These are phyloP conservation scores for Zonitis immaculata DNA, from an alignment of 2,888 invertebrate species.

Conservation along the genomic window DNA sequence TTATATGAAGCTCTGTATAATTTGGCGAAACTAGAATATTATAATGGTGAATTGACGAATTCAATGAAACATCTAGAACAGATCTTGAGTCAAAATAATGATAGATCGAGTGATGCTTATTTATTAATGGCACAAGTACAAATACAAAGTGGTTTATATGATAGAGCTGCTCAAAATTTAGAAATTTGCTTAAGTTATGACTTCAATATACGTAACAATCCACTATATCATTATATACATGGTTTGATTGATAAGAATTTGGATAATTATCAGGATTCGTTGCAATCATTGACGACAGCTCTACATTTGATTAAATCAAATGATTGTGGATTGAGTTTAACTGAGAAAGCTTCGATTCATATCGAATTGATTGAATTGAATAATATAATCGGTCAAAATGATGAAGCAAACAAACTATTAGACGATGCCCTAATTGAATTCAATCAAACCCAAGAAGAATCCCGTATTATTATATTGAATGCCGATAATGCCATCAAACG, in stretches of 20 bases:
- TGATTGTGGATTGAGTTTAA: constrained; percentile 47
- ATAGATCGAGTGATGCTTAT: constrained; percentile 78
- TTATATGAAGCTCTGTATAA: constrained; percentile 63
- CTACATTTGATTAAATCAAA: constrained; percentile 60
- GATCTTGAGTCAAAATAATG: constrained; percentile 68
- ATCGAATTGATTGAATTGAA: constrained; percentile 80
- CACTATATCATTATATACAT: constrained; percentile 81
- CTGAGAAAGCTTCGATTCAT: constrained; percentile 82
- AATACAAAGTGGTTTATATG: constrained; percentile 63
- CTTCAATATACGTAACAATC: constrained; percentile 87
- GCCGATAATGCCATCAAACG: constrained; percentile 78
- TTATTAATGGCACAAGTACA: constrained; percentile 82
- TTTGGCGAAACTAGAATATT: constrained; percentile 74
- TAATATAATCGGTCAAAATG: constrained; percentile 61
- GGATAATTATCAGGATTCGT: constrained; percentile 64
- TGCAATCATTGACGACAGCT: constrained; percentile 71
- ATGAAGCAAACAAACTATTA: constrained; percentile 77
- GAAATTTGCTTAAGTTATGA: constrained; percentile 89
- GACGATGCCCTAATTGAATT: constrained; percentile 69
- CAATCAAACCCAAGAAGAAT: constrained; percentile 78
- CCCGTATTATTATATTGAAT: constrained; percentile 70
- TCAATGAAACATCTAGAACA: constrained; percentile 69
- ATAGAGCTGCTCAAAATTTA: constrained; percentile 77
- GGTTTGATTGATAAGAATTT: constrained; percentile 77
- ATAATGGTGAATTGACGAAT: constrained; percentile 69